Conservation (phyloP, 2,797 vertebrate genomes). For the Halcyon badia region DNA sequence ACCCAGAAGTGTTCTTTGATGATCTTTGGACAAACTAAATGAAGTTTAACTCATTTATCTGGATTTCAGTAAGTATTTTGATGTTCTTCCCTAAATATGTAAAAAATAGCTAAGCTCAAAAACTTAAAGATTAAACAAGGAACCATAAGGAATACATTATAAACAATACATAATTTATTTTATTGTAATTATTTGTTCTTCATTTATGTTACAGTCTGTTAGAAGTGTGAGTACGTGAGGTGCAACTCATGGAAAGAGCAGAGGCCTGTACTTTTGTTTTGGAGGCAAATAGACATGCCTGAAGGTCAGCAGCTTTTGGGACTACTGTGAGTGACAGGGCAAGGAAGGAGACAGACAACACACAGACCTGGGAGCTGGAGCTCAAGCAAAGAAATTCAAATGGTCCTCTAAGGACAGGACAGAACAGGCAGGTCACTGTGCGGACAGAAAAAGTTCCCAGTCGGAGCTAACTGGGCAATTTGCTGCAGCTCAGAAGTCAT, state of each 20-base stretch:
- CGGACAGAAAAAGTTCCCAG: neutral
- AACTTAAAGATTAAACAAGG: neutral
- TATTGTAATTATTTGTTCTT: neutral
- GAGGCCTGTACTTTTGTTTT: neutral
- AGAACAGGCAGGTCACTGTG: neutral
- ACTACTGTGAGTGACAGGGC: neutral
- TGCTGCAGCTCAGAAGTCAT: neutral
- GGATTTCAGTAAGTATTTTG: neutral
- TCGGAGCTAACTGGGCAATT: neutral
- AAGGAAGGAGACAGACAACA: neutral
- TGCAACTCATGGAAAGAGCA: neutral
- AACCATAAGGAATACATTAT: neutral
- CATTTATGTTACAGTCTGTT: neutral
- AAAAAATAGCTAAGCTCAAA: neutral
- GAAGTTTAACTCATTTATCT: neutral
- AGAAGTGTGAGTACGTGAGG: neutral
- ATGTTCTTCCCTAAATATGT: neutral
- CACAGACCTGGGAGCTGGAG: neutral
- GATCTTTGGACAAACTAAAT: neutral
- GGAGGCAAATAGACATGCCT: neutral
- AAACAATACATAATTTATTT: neutral
- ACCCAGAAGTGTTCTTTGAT: neutral
- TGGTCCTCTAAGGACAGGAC: neutral
- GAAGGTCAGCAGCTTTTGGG: neutral
- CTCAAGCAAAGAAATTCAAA: neutral